Percentiles rank a stretch among this genome's conserved stretches.
phyloP scores from a whole-genome alignment of 2,888 invertebrate species.

The Eudasyphora cyanicolor region DNA sequence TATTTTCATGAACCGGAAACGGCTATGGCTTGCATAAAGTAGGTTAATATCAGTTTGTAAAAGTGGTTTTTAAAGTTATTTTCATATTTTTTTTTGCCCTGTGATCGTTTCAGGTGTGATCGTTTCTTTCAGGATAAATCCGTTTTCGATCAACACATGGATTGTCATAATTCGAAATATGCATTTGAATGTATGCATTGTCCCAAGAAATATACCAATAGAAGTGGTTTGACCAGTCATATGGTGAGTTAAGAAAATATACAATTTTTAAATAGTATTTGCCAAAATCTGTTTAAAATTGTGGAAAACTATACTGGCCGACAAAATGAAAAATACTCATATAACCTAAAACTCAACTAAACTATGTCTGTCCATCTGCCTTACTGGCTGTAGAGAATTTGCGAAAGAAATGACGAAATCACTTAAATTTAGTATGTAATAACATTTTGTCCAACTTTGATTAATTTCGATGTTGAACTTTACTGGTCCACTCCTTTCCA shows the following conservation, averaged over 20 bases:
- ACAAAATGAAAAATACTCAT: too few relatives aligned
- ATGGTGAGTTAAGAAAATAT: conserved; percentile 67
- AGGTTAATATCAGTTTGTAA: conserved; percentile 17
- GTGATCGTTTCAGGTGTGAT: conserved; percentile 72
- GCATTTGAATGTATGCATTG: conserved; percentile 69
- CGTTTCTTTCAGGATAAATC: conserved; percentile 69
- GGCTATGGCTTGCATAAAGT: conserved; percentile 71
- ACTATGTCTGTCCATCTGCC: too few relatives aligned
- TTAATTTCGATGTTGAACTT: too few relatives aligned
- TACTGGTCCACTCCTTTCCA: too few relatives aligned
- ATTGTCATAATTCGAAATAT: conserved; percentile 67
- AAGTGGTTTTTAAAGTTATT: not conserved
- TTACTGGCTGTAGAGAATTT: too few relatives aligned
- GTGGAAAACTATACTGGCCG: too few relatives aligned
- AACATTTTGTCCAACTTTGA: too few relatives aligned
- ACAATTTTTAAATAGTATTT: too few relatives aligned
- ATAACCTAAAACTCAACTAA: too few relatives aligned
- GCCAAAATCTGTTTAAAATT: too few relatives aligned
- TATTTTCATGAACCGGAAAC: conserved; percentile 74
- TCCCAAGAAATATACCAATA: conserved; percentile 68
- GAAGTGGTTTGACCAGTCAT: conserved; percentile 71
- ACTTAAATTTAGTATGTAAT: too few relatives aligned
- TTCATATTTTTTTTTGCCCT: not conserved
- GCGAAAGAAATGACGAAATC: too few relatives aligned
- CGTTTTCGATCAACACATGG: conserved; percentile 67